Conservation (phyloP, 2,113 vertebrate genomes). For the Hippopotamus amphibius region DNA sequence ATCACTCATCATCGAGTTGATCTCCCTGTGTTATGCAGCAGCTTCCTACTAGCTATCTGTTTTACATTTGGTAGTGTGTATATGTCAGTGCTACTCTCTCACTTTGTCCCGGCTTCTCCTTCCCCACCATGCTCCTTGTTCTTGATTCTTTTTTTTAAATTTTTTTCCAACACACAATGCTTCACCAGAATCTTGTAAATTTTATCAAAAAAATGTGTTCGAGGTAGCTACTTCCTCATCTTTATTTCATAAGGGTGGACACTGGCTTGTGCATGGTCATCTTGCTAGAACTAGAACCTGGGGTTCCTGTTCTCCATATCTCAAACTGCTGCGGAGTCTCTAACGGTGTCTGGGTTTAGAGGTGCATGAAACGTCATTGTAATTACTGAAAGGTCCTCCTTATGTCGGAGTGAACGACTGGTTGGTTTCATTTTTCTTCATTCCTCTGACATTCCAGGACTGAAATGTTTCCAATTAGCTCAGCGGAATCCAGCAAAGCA, state of each 20-base stretch:
- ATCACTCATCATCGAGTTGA: no score
- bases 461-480: constrained; percentile 66
- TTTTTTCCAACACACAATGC: background rate
- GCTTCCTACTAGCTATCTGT: no score
- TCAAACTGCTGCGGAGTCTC: background rate
- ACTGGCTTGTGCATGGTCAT: background rate
- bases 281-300: background rate
- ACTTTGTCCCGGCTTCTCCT: no score
- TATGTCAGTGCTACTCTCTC: no score
- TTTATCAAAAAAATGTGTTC: constrained; percentile 32
- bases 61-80: no score
- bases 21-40: no score
- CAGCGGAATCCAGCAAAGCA: constrained; percentile 64
- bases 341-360: background rate
- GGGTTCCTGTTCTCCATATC: background rate
- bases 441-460: constrained; percentile 64
- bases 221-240: background rate
- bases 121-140: background rate
- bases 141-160: background rate
- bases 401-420: background rate
- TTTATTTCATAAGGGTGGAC: background rate
- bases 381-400: constrained; percentile 6
- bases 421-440: constrained; percentile 61
- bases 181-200: background rate
- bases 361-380: background rate